Conservation (phyloP, 1,140 invertebrate species). For the Lordiphosa mommai region DNA sequence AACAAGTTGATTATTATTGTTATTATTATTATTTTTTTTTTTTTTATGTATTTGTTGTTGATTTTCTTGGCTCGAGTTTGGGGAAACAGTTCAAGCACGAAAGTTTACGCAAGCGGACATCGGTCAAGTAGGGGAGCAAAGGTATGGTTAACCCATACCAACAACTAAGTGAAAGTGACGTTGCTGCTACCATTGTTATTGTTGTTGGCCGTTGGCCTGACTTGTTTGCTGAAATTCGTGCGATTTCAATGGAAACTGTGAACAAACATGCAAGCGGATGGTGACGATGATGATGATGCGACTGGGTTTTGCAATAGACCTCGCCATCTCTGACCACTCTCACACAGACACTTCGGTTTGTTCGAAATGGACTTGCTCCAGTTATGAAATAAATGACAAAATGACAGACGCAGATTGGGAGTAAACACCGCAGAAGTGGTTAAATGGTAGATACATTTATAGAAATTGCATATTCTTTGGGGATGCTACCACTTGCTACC, state of each 20-base stretch:
- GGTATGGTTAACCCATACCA: constrained; percentile 4
- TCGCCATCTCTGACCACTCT: no score
- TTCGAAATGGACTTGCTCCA: no score
- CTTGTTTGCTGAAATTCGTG: constrained; percentile 19
- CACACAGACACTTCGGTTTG: no score
- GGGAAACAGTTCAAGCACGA: constrained; percentile 30
- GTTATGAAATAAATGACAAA: no score
- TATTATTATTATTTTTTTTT: constrained; percentile 25
- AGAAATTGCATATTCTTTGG: no score
- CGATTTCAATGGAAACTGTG: constrained; percentile 45
- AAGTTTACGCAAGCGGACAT: constrained; percentile 57
- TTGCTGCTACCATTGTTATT: constrained; percentile 11
- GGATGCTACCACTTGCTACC: no score
- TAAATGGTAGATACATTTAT: no score
- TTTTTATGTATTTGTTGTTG: constrained; percentile 25
- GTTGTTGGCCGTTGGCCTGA: background rate
- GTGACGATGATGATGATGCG: constrained; percentile 31
- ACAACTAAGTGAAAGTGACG: constrained; percentile 70
- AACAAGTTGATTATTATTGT: constrained; percentile 13
- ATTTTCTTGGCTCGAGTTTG: constrained; percentile 15
- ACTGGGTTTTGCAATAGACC: no score
- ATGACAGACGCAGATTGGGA: no score
- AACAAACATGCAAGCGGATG: constrained; percentile 20
- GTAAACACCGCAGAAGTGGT: no score
- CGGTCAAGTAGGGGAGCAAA: background rate